Conservation (phyloP, 2,113 vertebrate species). For the Corythornis vintsioides region DNA sequence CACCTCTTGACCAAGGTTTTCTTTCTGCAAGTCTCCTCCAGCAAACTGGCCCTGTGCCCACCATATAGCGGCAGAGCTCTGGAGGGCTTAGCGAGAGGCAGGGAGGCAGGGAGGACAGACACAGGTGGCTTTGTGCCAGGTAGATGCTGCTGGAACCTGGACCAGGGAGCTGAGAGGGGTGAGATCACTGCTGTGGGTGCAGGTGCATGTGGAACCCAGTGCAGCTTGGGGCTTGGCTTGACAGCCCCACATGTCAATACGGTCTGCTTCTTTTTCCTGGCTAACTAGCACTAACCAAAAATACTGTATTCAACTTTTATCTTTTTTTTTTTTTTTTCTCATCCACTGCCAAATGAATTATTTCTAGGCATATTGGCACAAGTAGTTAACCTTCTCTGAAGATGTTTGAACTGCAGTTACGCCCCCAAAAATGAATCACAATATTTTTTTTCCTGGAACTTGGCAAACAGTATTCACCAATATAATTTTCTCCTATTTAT, state of each 20-base stretch:
- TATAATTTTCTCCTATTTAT: not conserved
- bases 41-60: conserved; percentile 17
- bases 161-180: not conserved
- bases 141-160: not conserved
- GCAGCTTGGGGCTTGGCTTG: fast-evolving
- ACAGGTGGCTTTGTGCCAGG: not conserved
- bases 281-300: not conserved
- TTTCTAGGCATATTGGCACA: conserved; percentile 32
- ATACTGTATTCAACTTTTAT: not conserved
- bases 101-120: not conserved
- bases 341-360: conserved; percentile 19
- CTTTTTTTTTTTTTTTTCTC: not conserved
- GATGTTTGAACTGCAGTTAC: conserved; percentile 35
- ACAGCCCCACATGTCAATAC: fast-evolving
- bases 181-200: not conserved
- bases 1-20: not conserved
- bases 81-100: not conserved
- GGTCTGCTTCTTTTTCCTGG: not conserved
- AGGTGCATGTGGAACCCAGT: not conserved
- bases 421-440: conserved; percentile 14
- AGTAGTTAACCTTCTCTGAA: conserved; percentile 34
- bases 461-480: not conserved
- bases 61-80: fast-evolving
- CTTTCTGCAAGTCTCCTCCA: not conserved
- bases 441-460: not conserved